Base-by-base conservation (phyloP, 2,113 vertebrate species). In the Tamias sibiricus region DNA sequence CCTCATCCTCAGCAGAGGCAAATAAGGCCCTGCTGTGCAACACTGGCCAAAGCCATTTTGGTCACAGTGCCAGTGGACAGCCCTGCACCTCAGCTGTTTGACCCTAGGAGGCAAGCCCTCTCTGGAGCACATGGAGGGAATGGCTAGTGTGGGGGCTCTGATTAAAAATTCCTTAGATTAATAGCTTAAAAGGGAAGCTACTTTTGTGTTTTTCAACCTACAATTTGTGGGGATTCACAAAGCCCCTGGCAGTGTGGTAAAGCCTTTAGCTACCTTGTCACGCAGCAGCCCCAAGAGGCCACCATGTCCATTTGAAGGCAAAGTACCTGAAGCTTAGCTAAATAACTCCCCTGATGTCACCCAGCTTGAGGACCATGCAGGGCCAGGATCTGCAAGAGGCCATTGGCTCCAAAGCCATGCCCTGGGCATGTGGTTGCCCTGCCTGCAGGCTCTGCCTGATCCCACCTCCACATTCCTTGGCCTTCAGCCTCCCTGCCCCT, bases 111-210 rank as follows among this genome's bases (percentile, higher is more conserved):
- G 88, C 0, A 19, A 44, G 42, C 44, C 71, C 35, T 72, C 28
- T 90, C 79, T 4, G 0, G 74, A 76, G 69, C 52, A 42, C n/a
- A 42, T 0, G 12, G 22, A 37, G 66, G 52, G 68, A 87, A 57
- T 10, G 76, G 86, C 52, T 62, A 59, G 62, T 66, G 44, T 68
- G 80, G 84, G 72, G 74, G 49, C 86, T 91, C 71, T 94, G 49
- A 94, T 88, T 97, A 95, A 87, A 90, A 66, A 83, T 94, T 57
- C 32, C 77, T 40, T 35, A 92, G 95, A 82, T 95, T 98, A 97
- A 97, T 81, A 93, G 83, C 71, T 62, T 93, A 49, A 52, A 79
- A 83, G 52, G 69, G 57, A 74, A 57, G 12, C 52, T 82, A 19
- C 49, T 49, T 80, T 62, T 32, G 1, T 92, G 85, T 75, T 66